Conservation (phyloP, 2,113 vertebrate genomes). For the Telmatochromis sp. region DNA sequence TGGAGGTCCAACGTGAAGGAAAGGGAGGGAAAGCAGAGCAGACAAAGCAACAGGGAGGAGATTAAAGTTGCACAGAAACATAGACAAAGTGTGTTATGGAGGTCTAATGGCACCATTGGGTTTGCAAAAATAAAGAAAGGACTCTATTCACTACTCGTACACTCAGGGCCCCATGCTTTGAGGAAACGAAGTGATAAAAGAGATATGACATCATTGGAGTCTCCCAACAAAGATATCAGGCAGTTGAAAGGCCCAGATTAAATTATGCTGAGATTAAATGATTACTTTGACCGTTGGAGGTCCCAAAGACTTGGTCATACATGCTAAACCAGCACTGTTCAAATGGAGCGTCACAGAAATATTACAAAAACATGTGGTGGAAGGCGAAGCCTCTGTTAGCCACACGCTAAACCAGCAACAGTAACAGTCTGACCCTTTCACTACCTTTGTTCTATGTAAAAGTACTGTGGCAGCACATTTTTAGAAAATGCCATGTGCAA, state of each 20-base stretch:
- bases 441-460: slow-evolving; percentile 9
- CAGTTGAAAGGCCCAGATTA: not conserved
- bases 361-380: not conserved
- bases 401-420: slow-evolving; percentile 9
- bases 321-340: not conserved
- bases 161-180: not conserved
- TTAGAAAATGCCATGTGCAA: slow-evolving; percentile 18
- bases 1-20: not conserved
- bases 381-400: not conserved
- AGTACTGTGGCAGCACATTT: slow-evolving; percentile 31
- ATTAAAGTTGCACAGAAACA: not conserved
- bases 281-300: not conserved
- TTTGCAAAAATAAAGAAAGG: slow-evolving; percentile 8
- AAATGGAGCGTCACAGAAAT: not conserved
- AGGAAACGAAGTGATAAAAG: slow-evolving; percentile 15
- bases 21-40: not conserved
- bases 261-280: not conserved
- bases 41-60: not conserved
- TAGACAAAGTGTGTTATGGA: not conserved
- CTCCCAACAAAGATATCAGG: not conserved
- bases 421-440: not conserved
- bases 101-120: not conserved
- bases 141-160: slow-evolving; percentile 1
- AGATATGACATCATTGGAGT: slow-evolving; percentile 14
- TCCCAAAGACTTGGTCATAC: not conserved